These are phyloP conservation scores for Elaphurus davidianus DNA, from an alignment of 2,113 vertebrate species.

Conservation along the genomic window DNA sequence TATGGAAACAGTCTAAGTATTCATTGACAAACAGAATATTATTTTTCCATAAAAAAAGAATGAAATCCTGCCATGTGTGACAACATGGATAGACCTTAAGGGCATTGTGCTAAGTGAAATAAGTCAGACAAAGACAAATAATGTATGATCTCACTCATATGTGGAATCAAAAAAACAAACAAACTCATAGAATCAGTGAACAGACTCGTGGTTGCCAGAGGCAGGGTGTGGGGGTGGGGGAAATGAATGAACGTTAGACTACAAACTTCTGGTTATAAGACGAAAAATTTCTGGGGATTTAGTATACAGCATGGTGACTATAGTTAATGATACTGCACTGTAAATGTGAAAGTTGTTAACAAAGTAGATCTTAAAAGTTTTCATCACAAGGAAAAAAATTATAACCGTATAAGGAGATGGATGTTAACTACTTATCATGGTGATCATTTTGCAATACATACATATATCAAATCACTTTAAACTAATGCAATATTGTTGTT, in stretches of 20 bases:
- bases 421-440: not conserved
- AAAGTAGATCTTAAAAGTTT: not conserved
- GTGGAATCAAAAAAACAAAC: not conserved
- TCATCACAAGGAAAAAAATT: not conserved
- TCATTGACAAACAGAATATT: not conserved
- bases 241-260: not conserved
- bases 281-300: not conserved
- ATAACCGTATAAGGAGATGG: not conserved
- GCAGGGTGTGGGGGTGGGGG: fast-evolving
- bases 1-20: not conserved
- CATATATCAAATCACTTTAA: not conserved
- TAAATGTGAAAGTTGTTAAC: not conserved
- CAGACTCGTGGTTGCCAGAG: not conserved
- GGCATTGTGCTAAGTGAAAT: not conserved
- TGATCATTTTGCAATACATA: not conserved
- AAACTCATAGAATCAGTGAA: not conserved
- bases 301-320: not conserved
- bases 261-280: not conserved
- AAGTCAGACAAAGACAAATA: not conserved
- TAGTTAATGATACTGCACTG: not conserved
- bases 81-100: not conserved
- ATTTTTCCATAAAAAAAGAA: not conserved
- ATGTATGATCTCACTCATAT: not conserved
- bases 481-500: not conserved
- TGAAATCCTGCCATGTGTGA: not conserved